Evolutionary conservation across 1,140 invertebrate species (phyloP), one percentile per base, ranked within the genome.

Genomic region (Leptinotarsa defecta): DNA sequence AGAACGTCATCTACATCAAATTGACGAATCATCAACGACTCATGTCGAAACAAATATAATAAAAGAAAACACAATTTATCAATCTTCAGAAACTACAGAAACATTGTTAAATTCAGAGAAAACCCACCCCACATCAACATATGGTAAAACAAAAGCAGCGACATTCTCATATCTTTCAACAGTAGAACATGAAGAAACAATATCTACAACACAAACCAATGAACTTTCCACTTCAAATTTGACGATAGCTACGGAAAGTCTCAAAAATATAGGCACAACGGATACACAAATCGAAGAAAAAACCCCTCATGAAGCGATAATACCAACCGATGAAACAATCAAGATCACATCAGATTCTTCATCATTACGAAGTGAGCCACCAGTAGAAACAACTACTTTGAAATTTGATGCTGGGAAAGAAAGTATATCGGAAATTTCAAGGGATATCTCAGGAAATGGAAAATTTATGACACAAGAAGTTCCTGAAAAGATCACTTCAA

Each of bases 21-120:
- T 74, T 8, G 43, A 65, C 34, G 78, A 78, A 61, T 62, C 75
- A 57, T 57, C 76, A 24, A 62, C 67, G 22, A n/a, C 15, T 48
- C 20, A 34, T 34, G 27, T 6, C 5, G 67, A 49, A 70, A 48
- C 49, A 62, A 69, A 52, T 70, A 48, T 34, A 62, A 1, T 11
- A 43, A 43, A 67, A 13, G 68, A 64, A 68, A 22, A 68, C 34
- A 19, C 57, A 65, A 49, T 3, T 19, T 15, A 15, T 19, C 22
- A 24, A 68, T 8, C 43, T 73, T 71, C 71, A 74, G 70, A 43
- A 43, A 43, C 34, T 43, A 43, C 34, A 43, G 34, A 43, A 43
- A 43, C 34, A 64, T 64, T 64, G 20, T 22, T 6, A 64, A 64
- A 13, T 64, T 20, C 20, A 64, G 63, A 13, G 13, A 19, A 17